Evolutionary conservation across 2,797 vertebrate genomes (phyloP).

Genomic region (Tapera naevia): DNA sequence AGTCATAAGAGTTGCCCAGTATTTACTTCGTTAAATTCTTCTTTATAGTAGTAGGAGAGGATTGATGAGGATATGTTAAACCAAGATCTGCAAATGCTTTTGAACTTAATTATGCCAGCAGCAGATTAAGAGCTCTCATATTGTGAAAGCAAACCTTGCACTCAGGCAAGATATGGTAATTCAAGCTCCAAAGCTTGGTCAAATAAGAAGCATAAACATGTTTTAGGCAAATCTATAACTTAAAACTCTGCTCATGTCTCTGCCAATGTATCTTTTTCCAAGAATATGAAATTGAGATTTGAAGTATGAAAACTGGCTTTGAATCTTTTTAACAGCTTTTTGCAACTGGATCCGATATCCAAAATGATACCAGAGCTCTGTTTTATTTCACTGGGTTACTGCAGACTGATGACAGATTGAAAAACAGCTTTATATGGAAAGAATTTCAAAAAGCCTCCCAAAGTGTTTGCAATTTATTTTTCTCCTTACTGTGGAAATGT

Average conservation of each 20-base stretch:
- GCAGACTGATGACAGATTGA: constrained; percentile 62
- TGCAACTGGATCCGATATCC: constrained; percentile 35
- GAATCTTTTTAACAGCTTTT: constrained; percentile 48
- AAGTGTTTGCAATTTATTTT: constrained; percentile 20
- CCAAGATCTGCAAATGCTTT: background rate
- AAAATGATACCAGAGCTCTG: constrained; percentile 31
- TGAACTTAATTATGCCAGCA: background rate
- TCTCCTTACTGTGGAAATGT: constrained; percentile 15
- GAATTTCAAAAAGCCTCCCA: constrained; percentile 39
- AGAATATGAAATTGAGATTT: constrained; percentile 23
- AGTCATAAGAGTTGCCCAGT: background rate
- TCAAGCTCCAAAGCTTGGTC: background rate
- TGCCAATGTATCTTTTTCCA: constrained; percentile 38
- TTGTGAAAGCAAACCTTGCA: background rate
- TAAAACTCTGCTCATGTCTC: constrained; percentile 35
- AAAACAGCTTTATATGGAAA: constrained; percentile 46
- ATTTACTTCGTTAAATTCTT: background rate
- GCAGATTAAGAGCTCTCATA: background rate
- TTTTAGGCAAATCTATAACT: constrained; percentile 23
- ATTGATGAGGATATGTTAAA: background rate
- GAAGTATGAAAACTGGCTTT: constrained; percentile 41
- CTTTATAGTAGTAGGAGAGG: background rate
- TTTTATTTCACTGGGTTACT: constrained; percentile 28
- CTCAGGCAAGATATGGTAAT: background rate
- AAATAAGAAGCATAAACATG: constrained; percentile 30